phyloP scores from a whole-genome alignment of 2,797 vertebrate species.

The Danio albolineatus region DNA sequence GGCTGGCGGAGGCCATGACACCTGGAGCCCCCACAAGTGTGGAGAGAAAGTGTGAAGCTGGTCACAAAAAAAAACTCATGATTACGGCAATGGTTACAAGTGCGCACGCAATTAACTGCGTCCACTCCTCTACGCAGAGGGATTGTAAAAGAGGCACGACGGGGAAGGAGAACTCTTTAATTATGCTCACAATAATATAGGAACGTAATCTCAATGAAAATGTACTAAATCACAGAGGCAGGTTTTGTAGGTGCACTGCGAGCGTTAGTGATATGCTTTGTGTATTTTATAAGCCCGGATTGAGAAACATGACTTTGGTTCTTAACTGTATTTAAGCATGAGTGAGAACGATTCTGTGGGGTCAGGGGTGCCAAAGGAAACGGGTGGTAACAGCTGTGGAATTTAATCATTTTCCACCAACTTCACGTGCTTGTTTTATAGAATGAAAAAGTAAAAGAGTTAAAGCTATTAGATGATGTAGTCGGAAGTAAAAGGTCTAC shows the following conservation, averaged over 20 bases:
- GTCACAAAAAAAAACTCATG: constrained; percentile 60
- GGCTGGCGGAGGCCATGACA: constrained; percentile 52
- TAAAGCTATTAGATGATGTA: not conserved
- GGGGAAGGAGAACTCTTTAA: constrained; percentile 41
- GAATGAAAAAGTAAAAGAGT: not conserved
- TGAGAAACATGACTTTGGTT: not conserved
- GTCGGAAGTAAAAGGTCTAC: constrained; percentile 1
- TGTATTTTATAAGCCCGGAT: constrained; percentile 17
- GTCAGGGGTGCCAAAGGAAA: constrained; percentile 9
- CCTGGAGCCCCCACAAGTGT: constrained; percentile 65
- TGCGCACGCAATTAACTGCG: constrained; percentile 61
- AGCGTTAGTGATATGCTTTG: constrained; percentile 16
- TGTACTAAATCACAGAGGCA: constrained; percentile 3
- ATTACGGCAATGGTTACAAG: constrained; percentile 64
- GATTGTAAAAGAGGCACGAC: constrained; percentile 54
- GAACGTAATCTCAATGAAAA: constrained; percentile 30
- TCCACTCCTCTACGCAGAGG: constrained; percentile 45
- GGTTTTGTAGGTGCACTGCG: not conserved
- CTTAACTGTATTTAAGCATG: not conserved
- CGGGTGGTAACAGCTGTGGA: constrained; percentile 5
- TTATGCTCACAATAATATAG: constrained; percentile 34
- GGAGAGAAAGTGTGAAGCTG: constrained; percentile 71
- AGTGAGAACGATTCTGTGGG: not conserved
- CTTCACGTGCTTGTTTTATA: not conserved
- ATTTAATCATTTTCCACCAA: not conserved